phyloP scores from a whole-genome alignment of 2,113 vertebrate genomes.

The Pogonocichla stellata region DNA sequence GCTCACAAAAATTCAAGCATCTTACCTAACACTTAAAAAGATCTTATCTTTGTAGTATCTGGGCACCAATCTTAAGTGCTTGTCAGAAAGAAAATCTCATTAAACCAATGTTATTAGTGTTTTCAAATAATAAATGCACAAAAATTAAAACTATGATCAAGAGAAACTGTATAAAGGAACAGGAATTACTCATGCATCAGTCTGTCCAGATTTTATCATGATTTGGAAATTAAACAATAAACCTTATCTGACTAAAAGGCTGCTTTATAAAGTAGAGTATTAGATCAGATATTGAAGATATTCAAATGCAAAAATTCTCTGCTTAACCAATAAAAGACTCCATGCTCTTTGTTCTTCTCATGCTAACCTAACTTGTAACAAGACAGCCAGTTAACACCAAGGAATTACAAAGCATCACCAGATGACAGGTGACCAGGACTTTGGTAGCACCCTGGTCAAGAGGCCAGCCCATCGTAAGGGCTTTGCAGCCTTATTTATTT shows the following conservation, averaged over 20 bases:
- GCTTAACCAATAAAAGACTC: constrained; percentile 30
- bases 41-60: constrained; percentile 7
- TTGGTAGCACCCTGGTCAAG: constrained; percentile 52
- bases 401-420: background rate
- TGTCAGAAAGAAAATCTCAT: constrained; percentile 43
- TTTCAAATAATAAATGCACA: constrained; percentile 55
- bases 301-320: background rate
- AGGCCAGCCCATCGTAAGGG: constrained; percentile 54
- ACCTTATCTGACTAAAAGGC: background rate
- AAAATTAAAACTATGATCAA: constrained; percentile 37
- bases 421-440: constrained; percentile 52
- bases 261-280: constrained; percentile 2
- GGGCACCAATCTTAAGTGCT: constrained; percentile 23
- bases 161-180: constrained; percentile 28
- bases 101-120: constrained; percentile 42
- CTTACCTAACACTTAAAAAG: background rate
- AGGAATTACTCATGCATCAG: constrained; percentile 6
- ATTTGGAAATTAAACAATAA: constrained; percentile 49
- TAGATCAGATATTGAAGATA: constrained; percentile 24
- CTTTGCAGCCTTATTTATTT: constrained; percentile 71
- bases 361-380: constrained; percentile 30
- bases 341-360: constrained; percentile 12
- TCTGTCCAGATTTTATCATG: constrained; percentile 18
- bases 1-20: background rate
- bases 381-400: constrained; percentile 50